Conservation (phyloP, 2,113 vertebrate genomes). For the Emydura subglobosa region DNA sequence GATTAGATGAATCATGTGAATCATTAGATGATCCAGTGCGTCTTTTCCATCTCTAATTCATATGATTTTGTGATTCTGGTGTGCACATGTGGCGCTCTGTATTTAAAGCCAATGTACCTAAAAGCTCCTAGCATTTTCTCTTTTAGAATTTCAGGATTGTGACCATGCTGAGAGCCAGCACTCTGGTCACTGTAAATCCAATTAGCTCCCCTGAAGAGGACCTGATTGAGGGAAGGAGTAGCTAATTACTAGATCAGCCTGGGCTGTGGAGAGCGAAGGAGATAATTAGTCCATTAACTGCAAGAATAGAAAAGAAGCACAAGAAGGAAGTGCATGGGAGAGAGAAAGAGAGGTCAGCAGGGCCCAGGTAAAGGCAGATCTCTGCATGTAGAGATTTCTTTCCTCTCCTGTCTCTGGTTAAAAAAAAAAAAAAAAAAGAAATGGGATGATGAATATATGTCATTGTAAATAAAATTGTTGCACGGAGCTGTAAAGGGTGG, state of each 20-base stretch:
- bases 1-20: too few relatives aligned
- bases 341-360: neutral
- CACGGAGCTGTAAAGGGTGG: neutral
- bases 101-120: neutral
- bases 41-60: neutral
- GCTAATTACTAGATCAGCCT: neutral
- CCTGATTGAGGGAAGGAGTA: neutral
- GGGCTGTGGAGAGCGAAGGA: neutral
- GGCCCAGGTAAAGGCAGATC: neutral
- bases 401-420: neutral
- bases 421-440: neutral
- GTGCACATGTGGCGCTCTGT: neutral
- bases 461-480: neutral
- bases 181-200: neutral
- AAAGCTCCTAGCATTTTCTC: neutral
- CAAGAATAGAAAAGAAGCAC: neutral
- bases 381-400: neutral
- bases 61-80: neutral
- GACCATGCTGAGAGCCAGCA: neutral
- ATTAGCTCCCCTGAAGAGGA: neutral
- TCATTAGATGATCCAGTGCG: too few relatives aligned
- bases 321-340: neutral
- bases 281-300: neutral
- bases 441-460: neutral
- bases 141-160: neutral